Evolutionary conservation across 2,797 vertebrate genomes (phyloP).

Genomic region (Molossus molossus): DNA sequence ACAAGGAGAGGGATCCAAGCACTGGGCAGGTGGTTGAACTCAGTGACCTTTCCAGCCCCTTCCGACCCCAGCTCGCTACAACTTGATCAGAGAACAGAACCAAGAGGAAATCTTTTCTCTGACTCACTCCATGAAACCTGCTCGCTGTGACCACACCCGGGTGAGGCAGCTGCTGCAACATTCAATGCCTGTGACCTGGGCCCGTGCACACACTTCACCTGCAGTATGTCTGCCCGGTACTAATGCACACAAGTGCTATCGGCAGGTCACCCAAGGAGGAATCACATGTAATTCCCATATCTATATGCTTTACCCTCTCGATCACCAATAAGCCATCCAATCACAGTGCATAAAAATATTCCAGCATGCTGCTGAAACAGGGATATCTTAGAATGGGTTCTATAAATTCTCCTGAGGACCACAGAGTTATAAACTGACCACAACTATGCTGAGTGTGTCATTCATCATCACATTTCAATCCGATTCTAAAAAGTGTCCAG

Average conservation of each 20-base stretch:
- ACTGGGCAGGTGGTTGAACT: neutral
- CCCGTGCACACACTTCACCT: no score
- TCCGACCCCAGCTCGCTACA: neutral
- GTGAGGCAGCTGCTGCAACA: neutral
- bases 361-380: neutral
- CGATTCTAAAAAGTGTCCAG: neutral
- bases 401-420: neutral
- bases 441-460: neutral
- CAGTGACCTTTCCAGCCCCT: no score
- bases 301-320: neutral
- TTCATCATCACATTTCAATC: neutral
- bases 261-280: no score
- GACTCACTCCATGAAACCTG: neutral
- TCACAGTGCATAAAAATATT: neutral
- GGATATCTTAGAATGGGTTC: neutral
- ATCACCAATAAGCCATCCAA: neutral
- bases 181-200: neutral
- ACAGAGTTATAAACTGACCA: neutral
- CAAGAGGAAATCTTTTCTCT: neutral
- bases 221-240: fast-evolving
- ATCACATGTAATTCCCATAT: fast-evolving
- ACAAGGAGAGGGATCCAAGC: fast-evolving
- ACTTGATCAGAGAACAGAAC: no score
- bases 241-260: fast-evolving
- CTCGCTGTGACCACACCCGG: no score